Evolutionary conservation across 1,140 invertebrate species (phyloP).

Genomic region (Drosophila sp.): DNA sequence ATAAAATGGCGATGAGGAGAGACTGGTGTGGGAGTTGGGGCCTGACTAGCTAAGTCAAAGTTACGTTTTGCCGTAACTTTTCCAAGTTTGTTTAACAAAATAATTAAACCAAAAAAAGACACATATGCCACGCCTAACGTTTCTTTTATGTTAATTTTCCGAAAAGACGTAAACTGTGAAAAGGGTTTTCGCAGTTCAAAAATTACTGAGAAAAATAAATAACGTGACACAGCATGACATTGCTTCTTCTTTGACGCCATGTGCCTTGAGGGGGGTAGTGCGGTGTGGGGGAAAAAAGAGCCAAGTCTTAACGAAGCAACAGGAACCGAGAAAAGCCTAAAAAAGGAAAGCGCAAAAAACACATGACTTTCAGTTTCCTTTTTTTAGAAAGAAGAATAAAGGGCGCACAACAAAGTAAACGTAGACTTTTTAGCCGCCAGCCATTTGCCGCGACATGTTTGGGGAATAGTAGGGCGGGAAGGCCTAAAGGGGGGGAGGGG

Average conservation of each 20-base stretch:
- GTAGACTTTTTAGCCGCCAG: constrained; percentile 47
- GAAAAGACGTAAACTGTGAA: constrained; percentile 39
- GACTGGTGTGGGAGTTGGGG: too few species aligned
- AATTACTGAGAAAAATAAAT: constrained; percentile 61
- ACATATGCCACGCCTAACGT: constrained; percentile 41
- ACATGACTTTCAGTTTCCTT: constrained; percentile 59
- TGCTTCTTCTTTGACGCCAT: background rate
- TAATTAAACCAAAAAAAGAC: constrained; percentile 45
- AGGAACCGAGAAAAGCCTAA: constrained; percentile 50
- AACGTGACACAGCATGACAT: constrained; percentile 67
- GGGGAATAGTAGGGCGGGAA: constrained; percentile 16
- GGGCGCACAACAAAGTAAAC: constrained; percentile 17
- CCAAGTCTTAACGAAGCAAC: constrained; percentile 39
- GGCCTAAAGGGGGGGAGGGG: too few species aligned
- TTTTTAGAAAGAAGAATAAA: constrained; percentile 4
- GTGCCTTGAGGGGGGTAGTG: background rate
- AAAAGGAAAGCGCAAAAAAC: constrained; percentile 46
- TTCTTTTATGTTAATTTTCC: constrained; percentile 54
- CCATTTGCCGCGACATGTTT: constrained; percentile 54
- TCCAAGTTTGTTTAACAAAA: constrained; percentile 51
- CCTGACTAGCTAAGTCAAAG: constrained; percentile 19
- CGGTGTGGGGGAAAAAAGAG: background rate
- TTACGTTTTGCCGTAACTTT: constrained; percentile 28
- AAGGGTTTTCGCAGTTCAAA: constrained; percentile 57
- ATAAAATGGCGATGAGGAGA: constrained; percentile 20